These are phyloP conservation scores for Nesometra sesokonis DNA, from an alignment of 35 echinoderm and acorn worm species.

Conservation along the genomic window DNA sequence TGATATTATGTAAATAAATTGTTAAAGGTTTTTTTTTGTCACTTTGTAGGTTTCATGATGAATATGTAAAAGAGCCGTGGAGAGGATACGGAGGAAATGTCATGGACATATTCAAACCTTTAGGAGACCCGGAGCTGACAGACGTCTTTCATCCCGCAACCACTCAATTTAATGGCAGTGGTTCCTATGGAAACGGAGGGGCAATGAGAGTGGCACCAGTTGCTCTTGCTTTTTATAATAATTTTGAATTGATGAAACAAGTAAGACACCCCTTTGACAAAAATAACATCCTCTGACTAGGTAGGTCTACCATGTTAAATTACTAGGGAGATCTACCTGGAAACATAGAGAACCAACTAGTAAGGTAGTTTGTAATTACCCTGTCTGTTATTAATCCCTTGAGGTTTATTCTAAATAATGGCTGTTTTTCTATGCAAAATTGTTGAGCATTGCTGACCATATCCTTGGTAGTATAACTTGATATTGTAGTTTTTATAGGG, in stretches of 20 bases:
- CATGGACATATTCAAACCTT: slow-evolving; percentile 22
- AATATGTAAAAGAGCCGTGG: slow-evolving; percentile 33
- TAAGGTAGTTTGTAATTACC: too few species aligned
- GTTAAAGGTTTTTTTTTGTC: too few species aligned
- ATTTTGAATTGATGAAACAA: slow-evolving; percentile 61
- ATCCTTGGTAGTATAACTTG: too few species aligned
- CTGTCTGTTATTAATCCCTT: too few species aligned
- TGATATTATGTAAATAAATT: too few species aligned
- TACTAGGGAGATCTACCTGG: too few species aligned
- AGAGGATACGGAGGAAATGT: slow-evolving; percentile 81
- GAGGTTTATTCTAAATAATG: too few species aligned
- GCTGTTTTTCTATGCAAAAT: too few species aligned
- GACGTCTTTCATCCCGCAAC: slow-evolving; percentile 70
- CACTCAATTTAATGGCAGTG: slow-evolving; percentile 67
- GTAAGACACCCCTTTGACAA: slow-evolving; percentile 22
- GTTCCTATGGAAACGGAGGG: slow-evolving; percentile 93
- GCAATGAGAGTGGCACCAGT: slow-evolving; percentile 92
- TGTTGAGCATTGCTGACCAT: too few species aligned
- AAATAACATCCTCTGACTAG: neutral
- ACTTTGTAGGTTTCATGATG: slow-evolving; percentile 41
- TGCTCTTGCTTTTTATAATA: slow-evolving; percentile 28
- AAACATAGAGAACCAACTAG: too few species aligned
- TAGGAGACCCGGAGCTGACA: slow-evolving; percentile 19
- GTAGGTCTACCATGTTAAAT: too few species aligned
- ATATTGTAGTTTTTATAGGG: too few species aligned